These are phyloP conservation scores for Sardina pilchardus DNA, from an alignment of 2,113 vertebrate species.

Conservation along the genomic window DNA sequence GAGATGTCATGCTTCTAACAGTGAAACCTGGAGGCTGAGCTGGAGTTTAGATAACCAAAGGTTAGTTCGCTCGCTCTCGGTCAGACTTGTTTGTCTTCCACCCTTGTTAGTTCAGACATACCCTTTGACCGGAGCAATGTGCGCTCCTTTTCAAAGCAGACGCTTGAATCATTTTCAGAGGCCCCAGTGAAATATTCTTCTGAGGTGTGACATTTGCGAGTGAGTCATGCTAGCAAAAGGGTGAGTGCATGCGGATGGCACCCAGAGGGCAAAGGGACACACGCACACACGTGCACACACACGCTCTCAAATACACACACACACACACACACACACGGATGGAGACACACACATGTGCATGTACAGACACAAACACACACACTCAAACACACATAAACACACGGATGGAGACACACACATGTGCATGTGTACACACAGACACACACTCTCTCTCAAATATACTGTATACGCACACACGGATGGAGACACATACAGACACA, in stretches of 20 bases:
- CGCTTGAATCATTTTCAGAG: constrained; percentile 49
- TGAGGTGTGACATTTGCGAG: constrained; percentile 64
- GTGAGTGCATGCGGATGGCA: constrained; percentile 45
- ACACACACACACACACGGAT: background rate
- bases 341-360: background rate
- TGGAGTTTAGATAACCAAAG: background rate
- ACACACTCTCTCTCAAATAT: background rate
- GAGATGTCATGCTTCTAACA: background rate
- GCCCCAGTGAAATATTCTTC: constrained; percentile 60
- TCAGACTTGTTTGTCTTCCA: background rate
- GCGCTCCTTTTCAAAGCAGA: constrained; percentile 53
- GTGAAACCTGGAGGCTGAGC: background rate
- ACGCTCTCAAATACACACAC: background rate
- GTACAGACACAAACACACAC: background rate
- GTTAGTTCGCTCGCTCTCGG: background rate
- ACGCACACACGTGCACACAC: background rate
- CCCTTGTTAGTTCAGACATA: constrained; percentile 25
- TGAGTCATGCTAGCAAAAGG: constrained; percentile 38
- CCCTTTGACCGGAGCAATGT: constrained; percentile 47
- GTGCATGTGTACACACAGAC: too few species aligned
- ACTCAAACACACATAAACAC: background rate
- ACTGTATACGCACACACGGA: background rate
- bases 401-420: background rate
- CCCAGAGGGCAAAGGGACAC: background rate
- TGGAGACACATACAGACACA: background rate